phyloP scores from a whole-genome alignment of 2,113 vertebrate genomes.

The Ptilonorhynchus violaceus region DNA sequence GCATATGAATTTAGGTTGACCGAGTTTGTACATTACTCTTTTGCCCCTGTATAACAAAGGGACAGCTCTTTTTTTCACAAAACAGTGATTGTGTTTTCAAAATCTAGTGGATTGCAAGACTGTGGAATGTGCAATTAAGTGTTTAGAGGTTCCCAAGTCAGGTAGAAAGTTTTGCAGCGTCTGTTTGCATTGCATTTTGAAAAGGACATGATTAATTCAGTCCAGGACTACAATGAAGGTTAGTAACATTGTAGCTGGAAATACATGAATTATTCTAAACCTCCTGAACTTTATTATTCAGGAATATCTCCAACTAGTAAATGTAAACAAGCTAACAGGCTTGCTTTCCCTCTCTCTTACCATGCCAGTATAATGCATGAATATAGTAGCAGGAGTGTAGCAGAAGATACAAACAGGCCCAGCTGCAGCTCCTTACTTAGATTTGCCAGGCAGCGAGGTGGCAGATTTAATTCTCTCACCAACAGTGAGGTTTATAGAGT shows the following conservation, averaged over 20 bases:
- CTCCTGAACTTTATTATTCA: not conserved
- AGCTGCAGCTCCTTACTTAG: not conserved
- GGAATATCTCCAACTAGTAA: not conserved
- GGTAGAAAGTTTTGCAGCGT: not conserved
- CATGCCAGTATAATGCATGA: not conserved
- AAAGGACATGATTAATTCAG: slow-evolving; percentile 8
- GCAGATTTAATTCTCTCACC: not conserved
- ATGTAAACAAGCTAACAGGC: not conserved
- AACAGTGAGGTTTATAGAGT: not conserved
- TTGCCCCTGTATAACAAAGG: not conserved
- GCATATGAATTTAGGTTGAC: not conserved
- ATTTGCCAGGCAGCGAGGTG: not conserved
- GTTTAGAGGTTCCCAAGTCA: not conserved
- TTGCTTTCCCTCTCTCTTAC: not conserved
- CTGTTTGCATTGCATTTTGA: not conserved
- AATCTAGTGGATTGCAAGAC: not conserved
- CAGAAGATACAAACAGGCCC: not conserved
- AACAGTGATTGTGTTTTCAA: not conserved
- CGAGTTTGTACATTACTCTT: not conserved
- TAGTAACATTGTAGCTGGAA: not conserved
- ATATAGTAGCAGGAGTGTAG: not conserved
- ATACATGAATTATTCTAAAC: slow-evolving; percentile 14
- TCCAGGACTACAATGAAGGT: not conserved
- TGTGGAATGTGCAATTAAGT: not conserved
- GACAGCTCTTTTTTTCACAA: not conserved